These are phyloP conservation scores for Halcyon leucocephala DNA, from an alignment of 2,797 vertebrate species.

Conservation along the genomic window DNA sequence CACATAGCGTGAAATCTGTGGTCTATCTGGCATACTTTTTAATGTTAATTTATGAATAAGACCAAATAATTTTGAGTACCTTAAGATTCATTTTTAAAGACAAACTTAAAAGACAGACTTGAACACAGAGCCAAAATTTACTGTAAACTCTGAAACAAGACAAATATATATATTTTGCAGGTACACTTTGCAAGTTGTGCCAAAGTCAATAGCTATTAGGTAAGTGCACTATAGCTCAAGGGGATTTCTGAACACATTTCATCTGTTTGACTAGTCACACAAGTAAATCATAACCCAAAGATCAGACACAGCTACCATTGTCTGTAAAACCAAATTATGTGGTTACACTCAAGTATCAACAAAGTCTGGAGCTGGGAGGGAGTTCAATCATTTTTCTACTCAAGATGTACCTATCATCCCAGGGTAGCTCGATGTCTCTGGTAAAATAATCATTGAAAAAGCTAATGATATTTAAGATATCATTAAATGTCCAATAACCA, in stretches of 20 bases:
- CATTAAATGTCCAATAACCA: not conserved
- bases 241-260: not conserved
- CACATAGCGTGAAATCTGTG: not conserved
- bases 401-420: not conserved
- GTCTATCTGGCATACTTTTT: not conserved
- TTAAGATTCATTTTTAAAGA: not conserved
- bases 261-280: not conserved
- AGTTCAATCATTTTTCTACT: not conserved
- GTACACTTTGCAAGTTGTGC: not conserved
- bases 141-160: not conserved
- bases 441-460: not conserved
- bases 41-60: not conserved
- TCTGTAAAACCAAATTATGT: not conserved
- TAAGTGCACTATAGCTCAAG: not conserved
- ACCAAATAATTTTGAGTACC: not conserved
- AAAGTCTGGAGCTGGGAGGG: not conserved
- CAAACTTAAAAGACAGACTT: not conserved
- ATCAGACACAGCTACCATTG: not conserved
- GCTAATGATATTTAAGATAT: not conserved
- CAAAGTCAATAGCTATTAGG: not conserved
- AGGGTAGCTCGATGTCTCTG: not conserved
- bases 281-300: not conserved
- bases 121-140: not conserved
- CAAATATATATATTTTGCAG: not conserved
- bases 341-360: not conserved